Evolutionary conservation across 2,797 vertebrate species (phyloP), one percentile per base, ranked within the genome.

Genomic region (Leptodactylus fallax): DNA sequence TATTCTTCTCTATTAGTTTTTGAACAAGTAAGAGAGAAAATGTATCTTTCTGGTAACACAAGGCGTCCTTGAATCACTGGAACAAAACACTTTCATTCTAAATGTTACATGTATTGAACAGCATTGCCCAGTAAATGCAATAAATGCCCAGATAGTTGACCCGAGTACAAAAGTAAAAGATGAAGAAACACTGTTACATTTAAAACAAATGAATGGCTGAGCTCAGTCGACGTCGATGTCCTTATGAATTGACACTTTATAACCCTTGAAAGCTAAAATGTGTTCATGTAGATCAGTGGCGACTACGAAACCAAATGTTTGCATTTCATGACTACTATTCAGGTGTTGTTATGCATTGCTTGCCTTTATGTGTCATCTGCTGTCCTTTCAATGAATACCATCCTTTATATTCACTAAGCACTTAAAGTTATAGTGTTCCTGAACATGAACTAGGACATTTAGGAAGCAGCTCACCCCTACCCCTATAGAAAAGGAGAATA

Each of bases 101-200:
- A 83, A 82, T 56, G 69, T 87, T 83, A 65, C 19, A 77, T 77
- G 71, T 61, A 81, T 81, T 81, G 71, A 81, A 72, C 60, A 86
- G 69, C 19, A 51, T 7, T 74, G 79, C 17, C 86, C 58, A 10
- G 49, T 16, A 77, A 77, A 87, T 21, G 51, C 65, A 83, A 71
- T 74, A 83, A 81, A 55, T 69, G 61, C 56, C 23, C 85, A 87
- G n/a, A 87, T 60, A 77, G 12, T 17, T 83, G 47, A 83, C 86
- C 86, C 67, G 1, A 19, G 53, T 13, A 83, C n/a, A 76, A 76
- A 27, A 76, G 19, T n/a, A 81, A 77, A 86, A 47, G 74, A 8
- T 82, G 56, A 51, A 65, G 71, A 27, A 53, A 83, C 63, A 65
- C 58, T 65, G 79, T 65, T 65, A 49, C 45, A 36, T 65, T 76